Evolutionary conservation across 2,113 vertebrate species (phyloP).

Genomic region (Hippolais icterina): DNA sequence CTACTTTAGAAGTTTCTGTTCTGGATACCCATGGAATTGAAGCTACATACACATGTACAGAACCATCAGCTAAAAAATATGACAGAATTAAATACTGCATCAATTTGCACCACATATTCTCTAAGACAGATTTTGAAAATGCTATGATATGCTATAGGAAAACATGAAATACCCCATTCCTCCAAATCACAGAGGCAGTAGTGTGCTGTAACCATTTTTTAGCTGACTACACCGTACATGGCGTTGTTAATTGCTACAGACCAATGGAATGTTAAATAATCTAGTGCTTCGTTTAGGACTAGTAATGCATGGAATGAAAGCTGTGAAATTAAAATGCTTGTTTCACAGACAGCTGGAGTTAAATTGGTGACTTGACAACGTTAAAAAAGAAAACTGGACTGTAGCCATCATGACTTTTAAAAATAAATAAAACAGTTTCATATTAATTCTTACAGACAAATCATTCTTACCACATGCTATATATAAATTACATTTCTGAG

Average conservation of each 20-base stretch:
- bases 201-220: conserved; percentile 1
- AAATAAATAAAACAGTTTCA: not conserved
- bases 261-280: conserved; percentile 77
- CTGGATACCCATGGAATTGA: conserved; percentile 64
- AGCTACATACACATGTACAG: conserved; percentile 39
- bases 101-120: not conserved
- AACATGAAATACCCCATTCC: not conserved
- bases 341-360: conserved; percentile 64
- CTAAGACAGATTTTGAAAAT: not conserved
- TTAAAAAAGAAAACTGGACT: not conserved
- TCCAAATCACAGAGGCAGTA: not conserved
- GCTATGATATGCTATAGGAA: not conserved
- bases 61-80: conserved; percentile 54
- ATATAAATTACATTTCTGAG: not conserved
- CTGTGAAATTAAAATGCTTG: conserved; percentile 75
- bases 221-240: conserved; percentile 67
- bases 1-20: conserved; percentile 33
- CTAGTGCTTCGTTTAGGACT: conserved; percentile 69
- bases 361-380: conserved; percentile 48
- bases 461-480: not conserved
- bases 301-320: conserved; percentile 79
- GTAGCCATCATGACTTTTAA: not conserved
- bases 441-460: not conserved
- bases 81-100: not conserved
- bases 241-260: conserved; percentile 78